These are phyloP conservation scores for Perca flavescens DNA, from an alignment of 2,113 vertebrate genomes.

Conservation along the genomic window DNA sequence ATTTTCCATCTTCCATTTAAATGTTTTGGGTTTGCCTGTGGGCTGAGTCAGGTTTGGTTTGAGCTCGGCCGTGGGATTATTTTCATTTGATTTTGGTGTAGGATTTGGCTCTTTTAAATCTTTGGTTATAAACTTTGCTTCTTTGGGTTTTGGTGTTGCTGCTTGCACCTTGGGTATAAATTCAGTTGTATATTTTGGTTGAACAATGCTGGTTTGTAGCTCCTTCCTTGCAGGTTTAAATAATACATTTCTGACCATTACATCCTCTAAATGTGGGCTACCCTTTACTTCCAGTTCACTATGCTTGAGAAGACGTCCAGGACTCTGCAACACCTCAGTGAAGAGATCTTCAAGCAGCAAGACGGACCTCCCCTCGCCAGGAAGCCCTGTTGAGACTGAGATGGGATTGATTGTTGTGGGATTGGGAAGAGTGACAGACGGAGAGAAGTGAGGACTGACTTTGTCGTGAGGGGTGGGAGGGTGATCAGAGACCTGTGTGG, in stretches of 20 bases:
- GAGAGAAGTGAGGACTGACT: not conserved
- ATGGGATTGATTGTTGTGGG: constrained; percentile 6
- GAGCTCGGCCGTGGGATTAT: not conserved
- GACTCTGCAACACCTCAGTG: constrained; percentile 28
- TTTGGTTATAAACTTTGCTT: constrained; percentile 12
- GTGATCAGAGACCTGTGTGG: constrained; percentile 8
- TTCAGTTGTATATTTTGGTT: constrained; percentile 3
- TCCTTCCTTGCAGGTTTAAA: constrained; percentile 17
- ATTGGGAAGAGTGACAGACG: not conserved
- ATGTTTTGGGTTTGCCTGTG: not conserved
- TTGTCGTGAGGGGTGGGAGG: not conserved
- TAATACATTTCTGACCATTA: not conserved
- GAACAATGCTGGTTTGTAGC: constrained; percentile 4
- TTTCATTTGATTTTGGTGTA: constrained; percentile 13
- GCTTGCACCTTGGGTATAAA: not conserved
- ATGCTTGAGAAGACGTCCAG: constrained; percentile 20
- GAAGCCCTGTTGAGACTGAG: not conserved
- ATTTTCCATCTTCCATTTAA: constrained; percentile 25
- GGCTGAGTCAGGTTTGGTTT: constrained; percentile 12
- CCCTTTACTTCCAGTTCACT: constrained; percentile 28
- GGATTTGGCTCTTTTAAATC: constrained; percentile 9
- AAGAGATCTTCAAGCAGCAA: constrained; percentile 37
- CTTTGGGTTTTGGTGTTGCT: constrained; percentile 27
- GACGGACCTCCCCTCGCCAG: constrained; percentile 6
- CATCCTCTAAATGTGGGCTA: constrained; percentile 12